Evolutionary conservation across 2,888 invertebrate species (phyloP).

Genomic region (Synergus itoensis): DNA sequence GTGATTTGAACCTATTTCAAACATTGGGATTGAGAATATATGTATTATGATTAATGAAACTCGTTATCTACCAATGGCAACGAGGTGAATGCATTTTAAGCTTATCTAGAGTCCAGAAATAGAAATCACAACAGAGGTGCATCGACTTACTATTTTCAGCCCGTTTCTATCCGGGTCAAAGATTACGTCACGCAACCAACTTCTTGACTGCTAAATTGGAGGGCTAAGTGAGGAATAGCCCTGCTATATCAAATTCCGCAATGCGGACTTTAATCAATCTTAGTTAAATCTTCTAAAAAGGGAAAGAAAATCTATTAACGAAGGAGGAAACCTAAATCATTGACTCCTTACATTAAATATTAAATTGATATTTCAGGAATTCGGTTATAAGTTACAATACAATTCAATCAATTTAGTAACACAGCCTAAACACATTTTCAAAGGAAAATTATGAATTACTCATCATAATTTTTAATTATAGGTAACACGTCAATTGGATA

Average conservation of each 20-base stretch:
- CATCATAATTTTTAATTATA: too few species aligned
- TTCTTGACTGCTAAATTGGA: slow-evolving; percentile 28
- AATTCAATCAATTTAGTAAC: too few species aligned
- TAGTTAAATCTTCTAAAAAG: neutral
- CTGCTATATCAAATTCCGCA: slow-evolving; percentile 17
- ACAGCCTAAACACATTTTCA: too few species aligned
- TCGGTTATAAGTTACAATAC: too few species aligned
- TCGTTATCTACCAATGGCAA: neutral
- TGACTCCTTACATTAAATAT: too few species aligned
- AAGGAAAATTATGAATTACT: too few species aligned
- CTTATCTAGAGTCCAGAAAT: slow-evolving; percentile 27
- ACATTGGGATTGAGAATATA: neutral
- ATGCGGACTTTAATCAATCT: neutral
- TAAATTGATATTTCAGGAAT: too few species aligned
- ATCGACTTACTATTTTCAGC: slow-evolving; percentile 32
- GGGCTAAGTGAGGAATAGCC: slow-evolving; percentile 19
- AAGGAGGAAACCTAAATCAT: too few species aligned
- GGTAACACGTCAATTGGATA: neutral
- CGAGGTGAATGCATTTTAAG: slow-evolving; percentile 22
- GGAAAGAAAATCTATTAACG: too few species aligned
- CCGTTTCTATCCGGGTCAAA: slow-evolving; percentile 28
- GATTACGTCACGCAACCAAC: slow-evolving; percentile 35
- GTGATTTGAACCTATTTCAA: neutral
- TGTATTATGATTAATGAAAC: neutral
- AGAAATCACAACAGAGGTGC: slow-evolving; percentile 13